Percentiles rank a stretch among this genome's conserved stretches.
Conservation (phyloP, 2,888 invertebrate genomes). For the Apodemia duryi region DNA sequence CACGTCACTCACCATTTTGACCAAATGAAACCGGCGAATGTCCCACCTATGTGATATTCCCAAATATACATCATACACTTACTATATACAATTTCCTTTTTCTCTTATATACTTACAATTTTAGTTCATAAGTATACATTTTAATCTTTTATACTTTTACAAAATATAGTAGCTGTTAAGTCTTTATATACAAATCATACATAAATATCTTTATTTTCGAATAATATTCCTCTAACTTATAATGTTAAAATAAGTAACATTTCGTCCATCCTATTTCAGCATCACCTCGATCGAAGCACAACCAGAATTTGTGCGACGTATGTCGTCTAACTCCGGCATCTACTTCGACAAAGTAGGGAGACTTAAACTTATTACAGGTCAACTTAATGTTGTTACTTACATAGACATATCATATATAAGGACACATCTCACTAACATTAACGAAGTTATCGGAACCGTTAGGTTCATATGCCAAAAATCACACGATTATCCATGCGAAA, state of each 20-base stretch:
- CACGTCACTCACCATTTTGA: slow-evolving; percentile 4
- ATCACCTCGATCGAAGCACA: neutral
- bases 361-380: neutral
- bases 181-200: neutral
- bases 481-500: neutral
- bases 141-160: neutral
- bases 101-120: neutral
- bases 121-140: neutral
- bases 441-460: neutral
- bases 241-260: neutral
- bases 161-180: neutral
- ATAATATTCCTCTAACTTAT: too few species aligned
- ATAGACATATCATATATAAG: neutral
- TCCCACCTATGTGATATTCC: neutral
- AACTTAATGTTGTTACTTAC: neutral
- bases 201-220: neutral
- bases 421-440: neutral
- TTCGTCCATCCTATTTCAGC: neutral
- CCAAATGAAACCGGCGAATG: neutral
- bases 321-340: slow-evolving; percentile 3
- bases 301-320: neutral
- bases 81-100: neutral
- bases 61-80: neutral
- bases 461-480: neutral
- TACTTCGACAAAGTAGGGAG: slow-evolving; percentile 3